A percentile compares a stretch with the other conserved stretches of the same genome.
Evolutionary conservation across 2,797 vertebrate species (phyloP).

Genomic region (Takifugu ocellatus): DNA sequence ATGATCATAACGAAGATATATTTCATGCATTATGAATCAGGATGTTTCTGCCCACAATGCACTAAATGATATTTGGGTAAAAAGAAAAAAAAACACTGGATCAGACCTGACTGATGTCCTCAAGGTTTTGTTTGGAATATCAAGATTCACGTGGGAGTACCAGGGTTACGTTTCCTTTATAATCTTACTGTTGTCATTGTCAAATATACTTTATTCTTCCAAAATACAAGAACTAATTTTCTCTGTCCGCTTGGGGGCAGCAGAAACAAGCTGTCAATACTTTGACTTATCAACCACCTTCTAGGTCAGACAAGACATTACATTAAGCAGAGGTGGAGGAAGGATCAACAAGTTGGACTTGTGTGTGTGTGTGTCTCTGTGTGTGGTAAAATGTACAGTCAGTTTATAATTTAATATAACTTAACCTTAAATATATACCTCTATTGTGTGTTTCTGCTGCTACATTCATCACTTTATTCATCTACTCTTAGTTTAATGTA

Average conservation of each 20-base stretch:
- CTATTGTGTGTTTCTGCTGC: too few species aligned
- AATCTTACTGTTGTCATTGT: neutral
- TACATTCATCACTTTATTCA: too few species aligned
- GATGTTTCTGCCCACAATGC: conserved; percentile 73
- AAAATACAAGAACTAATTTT: neutral
- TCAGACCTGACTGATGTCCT: neutral
- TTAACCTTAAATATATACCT: too few species aligned
- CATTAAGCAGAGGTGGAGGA: neutral
- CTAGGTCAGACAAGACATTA: neutral
- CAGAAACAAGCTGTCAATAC: conserved; percentile 20
- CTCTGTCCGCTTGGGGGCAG: conserved; percentile 33
- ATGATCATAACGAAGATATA: conserved; percentile 80
- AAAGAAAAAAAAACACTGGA: conserved; percentile 2
- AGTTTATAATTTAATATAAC: too few species aligned
- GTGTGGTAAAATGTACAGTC: too few species aligned
- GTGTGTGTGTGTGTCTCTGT: too few species aligned
- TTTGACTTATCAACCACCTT: neutral
- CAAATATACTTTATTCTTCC: neutral
- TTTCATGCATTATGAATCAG: conserved; percentile 73
- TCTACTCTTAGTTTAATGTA: too few species aligned
- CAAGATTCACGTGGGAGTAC: neutral
- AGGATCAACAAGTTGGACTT: neutral
- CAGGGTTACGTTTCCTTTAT: neutral
- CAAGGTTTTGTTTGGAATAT: neutral
- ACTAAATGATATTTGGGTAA: conserved; percentile 74